Evolutionary conservation across 2,888 invertebrate genomes (phyloP).

Genomic region (Troglohyphantes excavatus): DNA sequence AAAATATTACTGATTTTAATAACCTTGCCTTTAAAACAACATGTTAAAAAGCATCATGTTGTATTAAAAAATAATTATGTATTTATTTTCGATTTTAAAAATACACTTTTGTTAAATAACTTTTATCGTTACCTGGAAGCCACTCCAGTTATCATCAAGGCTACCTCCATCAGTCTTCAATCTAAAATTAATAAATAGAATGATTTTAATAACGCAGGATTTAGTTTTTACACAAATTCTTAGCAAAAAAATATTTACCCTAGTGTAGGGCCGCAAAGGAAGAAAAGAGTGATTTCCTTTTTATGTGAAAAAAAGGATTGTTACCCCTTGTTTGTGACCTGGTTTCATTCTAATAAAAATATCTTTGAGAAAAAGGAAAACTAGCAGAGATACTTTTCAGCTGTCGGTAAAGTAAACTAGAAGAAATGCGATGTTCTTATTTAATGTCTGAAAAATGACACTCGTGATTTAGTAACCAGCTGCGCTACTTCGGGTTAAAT

Average conservation of each 20-base stretch:
- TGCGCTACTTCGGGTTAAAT: background rate
- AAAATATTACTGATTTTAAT: too few species aligned
- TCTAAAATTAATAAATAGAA: background rate
- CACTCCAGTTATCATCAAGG: constrained; percentile 9
- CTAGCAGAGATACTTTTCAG: background rate
- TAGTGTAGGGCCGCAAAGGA: background rate
- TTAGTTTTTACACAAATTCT: too few species aligned
- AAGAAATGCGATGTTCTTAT: constrained; percentile 38
- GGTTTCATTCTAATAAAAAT: constrained; percentile 49
- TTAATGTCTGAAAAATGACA: constrained; percentile 37
- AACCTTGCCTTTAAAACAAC: too few species aligned
- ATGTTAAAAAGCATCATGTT: too few species aligned
- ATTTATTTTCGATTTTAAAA: too few species aligned
- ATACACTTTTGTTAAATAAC: too few species aligned
- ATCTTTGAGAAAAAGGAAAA: constrained; percentile 42
- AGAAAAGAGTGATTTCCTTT: background rate
- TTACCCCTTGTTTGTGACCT: constrained; percentile 57
- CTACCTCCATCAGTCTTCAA: background rate
- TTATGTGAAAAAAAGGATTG: constrained; percentile 45
- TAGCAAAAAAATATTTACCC: too few species aligned
- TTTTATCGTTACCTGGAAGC: background rate
- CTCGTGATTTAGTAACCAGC: constrained; percentile 18
- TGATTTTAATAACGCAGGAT: too few species aligned
- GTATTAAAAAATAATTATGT: too few species aligned
- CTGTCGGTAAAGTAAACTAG: constrained; percentile 36